Evolutionary conservation across 2,113 vertebrate genomes (phyloP).

Genomic region (Podarcis raffonei): DNA sequence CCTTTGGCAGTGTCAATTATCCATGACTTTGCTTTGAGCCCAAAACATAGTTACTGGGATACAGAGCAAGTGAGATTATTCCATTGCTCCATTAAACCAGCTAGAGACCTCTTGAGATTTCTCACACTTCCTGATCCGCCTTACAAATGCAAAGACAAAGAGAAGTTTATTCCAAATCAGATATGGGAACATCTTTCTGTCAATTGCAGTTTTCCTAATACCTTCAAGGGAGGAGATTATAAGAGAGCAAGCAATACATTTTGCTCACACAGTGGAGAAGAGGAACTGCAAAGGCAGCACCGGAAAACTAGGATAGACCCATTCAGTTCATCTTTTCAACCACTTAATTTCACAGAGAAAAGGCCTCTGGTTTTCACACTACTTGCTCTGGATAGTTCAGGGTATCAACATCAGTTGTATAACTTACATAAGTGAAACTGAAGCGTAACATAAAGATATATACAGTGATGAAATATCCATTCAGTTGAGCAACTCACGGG

Average conservation of each 20-base stretch:
- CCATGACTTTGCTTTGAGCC: conserved; percentile 29
- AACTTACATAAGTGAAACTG: not conserved
- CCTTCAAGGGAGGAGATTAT: not conserved
- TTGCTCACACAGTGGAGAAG: not conserved
- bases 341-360: no score
- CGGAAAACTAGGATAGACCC: not conserved
- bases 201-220: not conserved
- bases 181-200: not conserved
- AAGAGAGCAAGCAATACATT: not conserved
- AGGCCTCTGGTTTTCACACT: no score
- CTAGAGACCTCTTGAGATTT: conserved; percentile 29
- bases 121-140: not conserved
- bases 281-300: not conserved
- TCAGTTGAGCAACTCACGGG: no score
- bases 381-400: not conserved
- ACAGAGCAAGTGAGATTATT: not conserved
- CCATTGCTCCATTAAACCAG: not conserved
- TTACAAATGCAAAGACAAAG: conserved; percentile 23
- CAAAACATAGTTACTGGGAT: conserved; percentile 24
- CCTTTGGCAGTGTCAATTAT: not conserved
- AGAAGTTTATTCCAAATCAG: conserved; percentile 29
- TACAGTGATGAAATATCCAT: not conserved
- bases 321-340: no score
- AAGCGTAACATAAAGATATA: not conserved
- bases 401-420: not conserved